phyloP scores from a whole-genome alignment of 2,113 vertebrate genomes.

The Cettia cetti region DNA sequence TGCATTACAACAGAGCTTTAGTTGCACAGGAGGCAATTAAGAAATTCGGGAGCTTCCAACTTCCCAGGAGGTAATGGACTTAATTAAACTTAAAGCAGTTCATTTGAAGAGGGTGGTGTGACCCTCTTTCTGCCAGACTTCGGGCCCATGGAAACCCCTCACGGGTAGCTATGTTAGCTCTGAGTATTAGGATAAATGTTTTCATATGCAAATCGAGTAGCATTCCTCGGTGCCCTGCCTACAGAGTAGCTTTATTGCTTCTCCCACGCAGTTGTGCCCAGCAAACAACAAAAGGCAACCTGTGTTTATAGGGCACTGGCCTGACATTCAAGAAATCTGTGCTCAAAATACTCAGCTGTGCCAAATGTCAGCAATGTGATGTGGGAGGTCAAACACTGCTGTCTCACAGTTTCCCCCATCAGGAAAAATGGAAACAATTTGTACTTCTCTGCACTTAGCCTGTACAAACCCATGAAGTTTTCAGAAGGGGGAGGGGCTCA shows the following conservation, averaged over 20 bases:
- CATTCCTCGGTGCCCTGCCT: conserved; percentile 28
- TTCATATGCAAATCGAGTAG: conserved; percentile 40
- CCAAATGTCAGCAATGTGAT: conserved; percentile 42
- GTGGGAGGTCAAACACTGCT: conserved; percentile 45
- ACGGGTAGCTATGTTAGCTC: background rate
- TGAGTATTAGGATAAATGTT: conserved; percentile 39
- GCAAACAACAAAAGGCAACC: conserved; percentile 55
- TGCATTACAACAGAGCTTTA: conserved; percentile 1
- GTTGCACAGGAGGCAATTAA: conserved; percentile 44
- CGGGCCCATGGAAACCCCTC: conserved; percentile 27
- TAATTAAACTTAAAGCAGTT: conserved; percentile 60
- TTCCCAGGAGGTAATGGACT: conserved; percentile 57
- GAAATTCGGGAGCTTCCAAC: conserved; percentile 42
- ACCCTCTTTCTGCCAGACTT: conserved; percentile 24
- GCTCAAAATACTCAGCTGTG: conserved; percentile 8
- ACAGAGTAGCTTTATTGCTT: conserved; percentile 19
- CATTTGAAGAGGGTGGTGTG: conserved; percentile 24
- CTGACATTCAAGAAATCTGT: conserved; percentile 46
- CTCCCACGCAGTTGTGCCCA: conserved; percentile 4
- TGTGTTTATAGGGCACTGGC: conserved; percentile 48
- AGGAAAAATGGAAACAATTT: conserved; percentile 39
- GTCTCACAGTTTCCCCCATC: background rate
- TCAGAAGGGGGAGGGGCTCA: background rate
- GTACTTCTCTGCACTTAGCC: background rate
- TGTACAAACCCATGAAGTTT: background rate